Base-by-base conservation (phyloP, 2,888 invertebrate species). In the Sclerodermus sp. region DNA sequence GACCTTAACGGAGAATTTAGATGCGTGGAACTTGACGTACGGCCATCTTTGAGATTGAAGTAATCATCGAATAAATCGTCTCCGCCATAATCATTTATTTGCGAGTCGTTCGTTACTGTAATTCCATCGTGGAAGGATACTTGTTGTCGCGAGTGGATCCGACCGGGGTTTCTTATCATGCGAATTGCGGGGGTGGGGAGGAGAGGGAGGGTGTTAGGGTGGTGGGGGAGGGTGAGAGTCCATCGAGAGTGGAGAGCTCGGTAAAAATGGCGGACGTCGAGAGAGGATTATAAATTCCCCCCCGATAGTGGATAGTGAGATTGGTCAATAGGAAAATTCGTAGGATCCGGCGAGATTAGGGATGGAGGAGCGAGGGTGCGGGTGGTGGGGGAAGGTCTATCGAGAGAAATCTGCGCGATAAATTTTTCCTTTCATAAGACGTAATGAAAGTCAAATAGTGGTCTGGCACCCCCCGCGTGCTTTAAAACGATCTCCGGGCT, bases 371-470 rank as follows among this genome's bases (percentile, higher is more conserved):
- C 29, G 31, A 37, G n/a, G n/a, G n/a, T n/a, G n/a, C n/a, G 42
- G 42, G 55, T 41, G 39, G 16, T n/a, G n/a, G n/a, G n/a, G 39
- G 42, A 42, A 58, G 56, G 52, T 53, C 62, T 55, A 54, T 47
- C 51, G 37, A 9, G 18, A 18, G 44, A 55, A 55, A 55, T 60
- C 57, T 57, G 57, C 40, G 55, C 67, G 69, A 73, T 73, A 73
- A 73, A 73, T 73, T 72, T 67, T 55, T 59, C 59, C 60, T 62
- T 68, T 63, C 60, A 58, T 68, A 67, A 71, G 67, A 70, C 67
- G 75, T 76, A 76, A 77, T 77, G 76, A 77, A 77, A 77, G 76
- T 76, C 76, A 77, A 77, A 77, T 76, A 74, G 74, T 63, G 73
- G 70, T 70, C 68, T 68, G 63, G 64, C 66, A 65, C 61, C 66